Conservation (phyloP, 2,888 invertebrate species). For the Leptinotarsa juncta region DNA sequence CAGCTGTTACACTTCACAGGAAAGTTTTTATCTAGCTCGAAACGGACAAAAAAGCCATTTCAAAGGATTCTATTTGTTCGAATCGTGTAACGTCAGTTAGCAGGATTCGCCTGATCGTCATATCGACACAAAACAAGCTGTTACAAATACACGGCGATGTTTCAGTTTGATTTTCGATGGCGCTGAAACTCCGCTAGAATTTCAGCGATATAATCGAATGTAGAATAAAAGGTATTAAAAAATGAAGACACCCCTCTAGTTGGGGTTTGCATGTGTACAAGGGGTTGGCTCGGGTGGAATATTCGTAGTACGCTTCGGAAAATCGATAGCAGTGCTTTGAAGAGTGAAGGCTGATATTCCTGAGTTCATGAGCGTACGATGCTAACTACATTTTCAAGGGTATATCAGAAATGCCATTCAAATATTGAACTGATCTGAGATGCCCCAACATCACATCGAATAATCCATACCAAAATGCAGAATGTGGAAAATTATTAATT, state of each 20-base stretch:
- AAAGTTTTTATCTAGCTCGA: neutral
- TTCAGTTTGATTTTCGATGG: neutral
- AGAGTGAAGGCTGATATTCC: conserved; percentile 31
- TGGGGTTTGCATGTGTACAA: conserved; percentile 44
- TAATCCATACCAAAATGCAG: no score
- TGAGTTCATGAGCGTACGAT: conserved; percentile 25
- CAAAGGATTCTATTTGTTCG: conserved; percentile 13
- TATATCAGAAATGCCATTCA: no score
- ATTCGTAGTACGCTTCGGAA: conserved; percentile 32
- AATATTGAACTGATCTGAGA: no score
- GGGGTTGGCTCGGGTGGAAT: conserved; percentile 37
- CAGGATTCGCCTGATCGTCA: conserved; percentile 8
- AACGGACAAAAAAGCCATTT: conserved; percentile 3
- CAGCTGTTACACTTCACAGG: neutral
- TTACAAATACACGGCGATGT: conserved; percentile 5
- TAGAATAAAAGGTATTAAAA: conserved; percentile 49
- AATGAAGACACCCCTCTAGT: conserved; percentile 46
- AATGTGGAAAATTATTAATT: no score
- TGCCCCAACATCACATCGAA: no score
- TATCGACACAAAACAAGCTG: conserved; percentile 9
- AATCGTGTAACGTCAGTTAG: conserved; percentile 4
- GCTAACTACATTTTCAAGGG: no score
- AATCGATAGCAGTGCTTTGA: conserved; percentile 43
- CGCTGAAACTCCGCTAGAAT: neutral
- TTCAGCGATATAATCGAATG: conserved; percentile 37